Evolutionary conservation across 1,140 invertebrate genomes (phyloP).

Genomic region (Hyposmocoma kahamanoa): DNA sequence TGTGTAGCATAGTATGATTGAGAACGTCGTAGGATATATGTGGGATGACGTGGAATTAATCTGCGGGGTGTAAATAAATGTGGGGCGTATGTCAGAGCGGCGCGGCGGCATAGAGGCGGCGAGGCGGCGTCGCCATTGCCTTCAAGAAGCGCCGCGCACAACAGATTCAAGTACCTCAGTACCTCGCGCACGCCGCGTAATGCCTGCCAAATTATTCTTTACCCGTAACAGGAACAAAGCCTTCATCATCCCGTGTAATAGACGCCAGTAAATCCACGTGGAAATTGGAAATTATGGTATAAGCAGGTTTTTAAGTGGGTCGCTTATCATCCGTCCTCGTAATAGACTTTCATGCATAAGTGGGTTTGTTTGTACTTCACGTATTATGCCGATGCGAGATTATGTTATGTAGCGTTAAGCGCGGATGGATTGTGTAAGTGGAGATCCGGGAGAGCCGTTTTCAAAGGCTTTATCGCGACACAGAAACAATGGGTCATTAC

Average conservation of each 20-base stretch:
- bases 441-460: too few species aligned
- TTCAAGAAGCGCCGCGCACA: slow-evolving; percentile 4
- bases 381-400: too few species aligned
- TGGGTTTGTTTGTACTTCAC: too few species aligned
- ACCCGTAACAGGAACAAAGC: slow-evolving; percentile 28
- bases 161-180: slow-evolving; percentile 8
- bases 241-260: slow-evolving; percentile 26
- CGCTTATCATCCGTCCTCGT: slow-evolving; percentile 3
- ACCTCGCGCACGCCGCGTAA: slow-evolving; percentile 1
- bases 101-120: slow-evolving; percentile 5
- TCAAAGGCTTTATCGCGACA: too few species aligned
- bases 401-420: too few species aligned
- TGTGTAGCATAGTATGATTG: slow-evolving; percentile 34
- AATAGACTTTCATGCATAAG: neutral
- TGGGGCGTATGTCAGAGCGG: slow-evolving; percentile 35
- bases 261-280: slow-evolving; percentile 24
- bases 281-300: slow-evolving; percentile 29
- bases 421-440: too few species aligned
- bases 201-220: slow-evolving; percentile 16
- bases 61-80: slow-evolving; percentile 56
- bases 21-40: slow-evolving; percentile 36
- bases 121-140: slow-evolving; percentile 4
- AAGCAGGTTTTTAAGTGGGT: slow-evolving; percentile 8
- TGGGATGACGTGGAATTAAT: slow-evolving; percentile 53
- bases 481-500: too few species aligned